These are phyloP conservation scores for Ditula angustiorana DNA, from an alignment of 2,888 invertebrate genomes.

Conservation along the genomic window DNA sequence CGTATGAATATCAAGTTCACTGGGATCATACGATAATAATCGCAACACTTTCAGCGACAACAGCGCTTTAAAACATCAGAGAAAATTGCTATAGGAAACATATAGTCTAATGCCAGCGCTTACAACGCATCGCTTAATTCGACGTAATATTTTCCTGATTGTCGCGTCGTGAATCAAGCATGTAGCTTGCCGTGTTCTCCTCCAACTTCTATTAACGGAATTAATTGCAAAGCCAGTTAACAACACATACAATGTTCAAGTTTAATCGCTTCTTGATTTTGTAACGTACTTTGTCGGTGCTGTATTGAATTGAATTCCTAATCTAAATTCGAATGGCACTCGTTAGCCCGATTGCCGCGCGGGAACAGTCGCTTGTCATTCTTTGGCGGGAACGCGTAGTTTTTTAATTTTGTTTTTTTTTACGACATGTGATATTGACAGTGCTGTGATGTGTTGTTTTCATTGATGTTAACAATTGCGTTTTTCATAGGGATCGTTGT, in stretches of 20 bases:
- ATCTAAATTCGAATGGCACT: conserved; percentile 43
- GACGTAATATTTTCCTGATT: conserved; percentile 26
- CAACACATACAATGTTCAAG: conserved; percentile 33
- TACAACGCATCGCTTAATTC: conserved; percentile 11
- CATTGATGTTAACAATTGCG: conserved; percentile 68
- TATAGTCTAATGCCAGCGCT: conserved; percentile 2
- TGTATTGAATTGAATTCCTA: conserved; percentile 42
- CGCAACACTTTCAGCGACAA: not conserved
- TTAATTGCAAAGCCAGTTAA: conserved; percentile 43
- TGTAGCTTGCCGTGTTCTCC: conserved; percentile 46
- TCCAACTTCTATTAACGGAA: conserved; percentile 37
- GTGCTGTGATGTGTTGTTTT: conserved; percentile 72
- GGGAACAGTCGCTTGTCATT: conserved; percentile 62
- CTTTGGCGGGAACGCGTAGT: conserved; percentile 69
- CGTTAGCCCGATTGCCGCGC: conserved; percentile 45
- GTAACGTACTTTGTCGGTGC: conserved; percentile 40
- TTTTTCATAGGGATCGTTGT: conserved; percentile 60
- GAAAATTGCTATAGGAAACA: not conserved
- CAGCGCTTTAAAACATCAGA: conserved; percentile 10
- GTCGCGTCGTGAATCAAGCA: conserved; percentile 43
- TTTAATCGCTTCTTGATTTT: conserved; percentile 31
- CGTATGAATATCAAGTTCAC: conserved; percentile 31
- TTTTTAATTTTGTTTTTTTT: conserved; percentile 50
- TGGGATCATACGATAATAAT: conserved; percentile 36
- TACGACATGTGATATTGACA: conserved; percentile 52